Evolutionary conservation across 2,888 invertebrate genomes (phyloP).

Genomic region (Phaedon cochleariae): DNA sequence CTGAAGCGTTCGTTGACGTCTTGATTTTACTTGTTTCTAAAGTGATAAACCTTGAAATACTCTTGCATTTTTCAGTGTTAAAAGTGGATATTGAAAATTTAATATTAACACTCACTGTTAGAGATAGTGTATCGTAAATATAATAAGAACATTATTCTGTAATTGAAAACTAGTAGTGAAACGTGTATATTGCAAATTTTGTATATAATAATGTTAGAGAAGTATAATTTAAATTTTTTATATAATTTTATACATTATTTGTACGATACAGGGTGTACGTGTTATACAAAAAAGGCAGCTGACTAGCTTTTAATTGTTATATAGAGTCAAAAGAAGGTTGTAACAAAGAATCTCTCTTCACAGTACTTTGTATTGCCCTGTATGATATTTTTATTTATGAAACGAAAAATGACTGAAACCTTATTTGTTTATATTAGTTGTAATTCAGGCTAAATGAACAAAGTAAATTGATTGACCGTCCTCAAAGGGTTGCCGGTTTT

Average conservation of each 20-base stretch:
- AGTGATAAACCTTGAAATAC: constrained; percentile 37
- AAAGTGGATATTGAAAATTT: constrained; percentile 37
- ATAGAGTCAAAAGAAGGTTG: constrained; percentile 28
- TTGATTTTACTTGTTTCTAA: constrained; percentile 15
- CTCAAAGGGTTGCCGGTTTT: constrained; percentile 29
- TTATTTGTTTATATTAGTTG: constrained; percentile 39
- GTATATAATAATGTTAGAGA: constrained; percentile 50
- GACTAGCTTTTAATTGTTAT: constrained; percentile 39
- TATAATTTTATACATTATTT: constrained; percentile 54
- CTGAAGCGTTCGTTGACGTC: constrained; percentile 9
- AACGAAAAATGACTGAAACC: constrained; percentile 48
- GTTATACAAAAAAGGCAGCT: constrained; percentile 46
- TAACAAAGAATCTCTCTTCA: constrained; percentile 26
- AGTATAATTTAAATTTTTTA: constrained; percentile 53
- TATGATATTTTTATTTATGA: constrained; percentile 46
- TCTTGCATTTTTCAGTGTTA: constrained; percentile 43
- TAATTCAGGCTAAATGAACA: constrained; percentile 45
- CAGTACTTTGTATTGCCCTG: constrained; percentile 42
- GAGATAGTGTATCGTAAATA: constrained; percentile 42
- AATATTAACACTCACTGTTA: constrained; percentile 40
- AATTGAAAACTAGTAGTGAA: constrained; percentile 41
- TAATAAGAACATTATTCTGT: constrained; percentile 43
- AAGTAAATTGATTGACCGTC: constrained; percentile 46
- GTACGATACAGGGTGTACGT: constrained; percentile 54
- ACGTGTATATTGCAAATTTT: constrained; percentile 48